These are phyloP conservation scores for Pelodytes ibericus DNA, from an alignment of 2,797 vertebrate genomes.

Conservation along the genomic window DNA sequence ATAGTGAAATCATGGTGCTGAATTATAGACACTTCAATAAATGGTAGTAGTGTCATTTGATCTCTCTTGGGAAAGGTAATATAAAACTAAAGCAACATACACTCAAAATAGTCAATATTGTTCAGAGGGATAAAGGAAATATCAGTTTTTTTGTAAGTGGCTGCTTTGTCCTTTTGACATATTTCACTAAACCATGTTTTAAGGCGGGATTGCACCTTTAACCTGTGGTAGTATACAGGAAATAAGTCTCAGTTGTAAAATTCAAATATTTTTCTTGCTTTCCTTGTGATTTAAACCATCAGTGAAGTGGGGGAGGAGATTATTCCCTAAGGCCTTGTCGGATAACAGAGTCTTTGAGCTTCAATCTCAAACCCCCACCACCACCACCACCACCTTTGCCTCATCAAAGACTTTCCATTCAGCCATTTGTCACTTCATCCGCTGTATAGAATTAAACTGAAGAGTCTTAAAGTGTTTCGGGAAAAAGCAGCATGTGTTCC, in stretches of 20 bases:
- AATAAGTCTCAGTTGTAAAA: constrained; percentile 45
- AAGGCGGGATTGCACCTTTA: not conserved
- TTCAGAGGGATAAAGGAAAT: not conserved
- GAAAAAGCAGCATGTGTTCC: not conserved
- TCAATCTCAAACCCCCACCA: not conserved
- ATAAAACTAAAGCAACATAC: no score
- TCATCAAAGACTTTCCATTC: constrained; percentile 7
- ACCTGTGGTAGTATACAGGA: not conserved
- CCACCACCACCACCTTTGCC: constrained; percentile 21
- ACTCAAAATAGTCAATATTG: no score
- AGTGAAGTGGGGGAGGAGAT: not conserved
- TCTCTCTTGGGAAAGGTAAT: no score
- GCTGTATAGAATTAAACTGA: not conserved
- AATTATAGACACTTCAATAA: no score
- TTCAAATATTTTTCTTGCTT: constrained; percentile 53
- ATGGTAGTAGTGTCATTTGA: no score
- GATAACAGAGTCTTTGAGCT: constrained; percentile 29
- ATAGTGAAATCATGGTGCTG: no score
- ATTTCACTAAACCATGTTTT: not conserved
- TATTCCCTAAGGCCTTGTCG: constrained; percentile 17
- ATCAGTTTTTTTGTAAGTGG: not conserved
- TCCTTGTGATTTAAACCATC: constrained; percentile 26
- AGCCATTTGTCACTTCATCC: not conserved
- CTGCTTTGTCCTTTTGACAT: not conserved
- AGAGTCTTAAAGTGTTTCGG: constrained; percentile 21